Evolutionary conservation across 2,113 vertebrate genomes (phyloP).

Genomic region (Nerophis lumbriciformis): DNA sequence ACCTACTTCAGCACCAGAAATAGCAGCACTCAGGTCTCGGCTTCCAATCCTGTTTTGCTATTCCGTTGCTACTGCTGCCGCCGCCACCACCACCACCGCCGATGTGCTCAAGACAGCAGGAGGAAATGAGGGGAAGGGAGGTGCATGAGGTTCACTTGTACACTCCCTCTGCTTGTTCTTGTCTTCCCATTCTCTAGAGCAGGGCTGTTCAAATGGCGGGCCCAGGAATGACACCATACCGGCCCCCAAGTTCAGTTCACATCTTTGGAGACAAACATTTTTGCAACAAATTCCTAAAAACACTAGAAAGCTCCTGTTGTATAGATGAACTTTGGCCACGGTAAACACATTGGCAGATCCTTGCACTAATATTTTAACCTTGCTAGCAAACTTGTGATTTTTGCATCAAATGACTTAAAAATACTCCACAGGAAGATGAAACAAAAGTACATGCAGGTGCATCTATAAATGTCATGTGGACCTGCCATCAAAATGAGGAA

Average conservation of each 20-base stretch:
- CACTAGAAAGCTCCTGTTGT: no score
- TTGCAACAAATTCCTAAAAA: no score
- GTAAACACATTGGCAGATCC: no score
- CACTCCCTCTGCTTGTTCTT: constrained; percentile 5
- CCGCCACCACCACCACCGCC: background rate
- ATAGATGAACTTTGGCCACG: no score
- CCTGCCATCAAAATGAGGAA: constrained; percentile 11
- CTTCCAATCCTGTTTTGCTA: constrained; percentile 79
- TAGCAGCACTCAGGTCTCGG: constrained; percentile 86
- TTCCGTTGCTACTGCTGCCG: constrained; percentile 71
- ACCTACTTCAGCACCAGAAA: constrained; percentile 93
- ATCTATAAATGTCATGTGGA: constrained; percentile 19
- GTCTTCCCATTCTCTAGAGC: constrained; percentile 8
- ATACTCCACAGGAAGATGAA: constrained; percentile 26
- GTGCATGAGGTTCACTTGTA: constrained; percentile 23
- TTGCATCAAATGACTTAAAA: constrained; percentile 33
- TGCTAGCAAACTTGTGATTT: constrained; percentile 5
- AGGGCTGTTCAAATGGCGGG: background rate
- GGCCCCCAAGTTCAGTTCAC: no score
- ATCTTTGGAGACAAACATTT: no score
- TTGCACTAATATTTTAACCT: no score
- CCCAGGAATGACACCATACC: no score
- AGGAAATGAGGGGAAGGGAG: constrained; percentile 20
- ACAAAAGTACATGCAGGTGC: constrained; percentile 7
- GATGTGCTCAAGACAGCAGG: constrained; percentile 34